Percentiles rank a stretch among this genome's conserved stretches.
These are phyloP conservation scores for Trachymyrmex cornetzi DNA, from an alignment of 1,140 invertebrate species.

Conservation along the genomic window DNA sequence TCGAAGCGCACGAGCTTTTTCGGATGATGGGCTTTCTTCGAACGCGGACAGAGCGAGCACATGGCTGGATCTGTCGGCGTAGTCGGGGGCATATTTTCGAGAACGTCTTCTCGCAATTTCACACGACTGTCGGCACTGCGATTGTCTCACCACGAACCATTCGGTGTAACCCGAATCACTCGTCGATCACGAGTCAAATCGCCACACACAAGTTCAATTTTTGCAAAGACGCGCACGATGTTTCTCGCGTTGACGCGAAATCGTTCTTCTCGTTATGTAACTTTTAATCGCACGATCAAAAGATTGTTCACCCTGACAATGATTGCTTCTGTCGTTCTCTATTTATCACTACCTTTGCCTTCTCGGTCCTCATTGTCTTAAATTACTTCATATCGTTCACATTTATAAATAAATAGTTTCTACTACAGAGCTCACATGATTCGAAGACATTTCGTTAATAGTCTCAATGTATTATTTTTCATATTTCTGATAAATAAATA, in stretches of 20 bases:
- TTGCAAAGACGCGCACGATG: conserved; percentile 1
- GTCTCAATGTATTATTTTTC: background rate
- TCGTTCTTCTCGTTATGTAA: background rate
- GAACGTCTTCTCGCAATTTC: conserved; percentile 58
- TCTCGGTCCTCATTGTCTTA: background rate
- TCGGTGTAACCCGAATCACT: background rate
- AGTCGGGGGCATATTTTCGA: conserved; percentile 83
- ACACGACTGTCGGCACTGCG: conserved; percentile 48
- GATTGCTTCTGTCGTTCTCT: conserved; percentile 33
- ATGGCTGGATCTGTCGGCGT: conserved; percentile 84
- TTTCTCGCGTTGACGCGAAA: background rate
- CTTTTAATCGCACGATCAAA: conserved; percentile 6
- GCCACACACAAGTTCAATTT: background rate
- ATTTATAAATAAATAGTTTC: background rate
- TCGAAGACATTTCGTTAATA: background rate
- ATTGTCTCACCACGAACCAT: conserved; percentile 32
- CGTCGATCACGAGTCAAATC: background rate
- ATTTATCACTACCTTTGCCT: background rate
- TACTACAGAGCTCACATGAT: background rate
- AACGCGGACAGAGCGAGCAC: conserved; percentile 88
- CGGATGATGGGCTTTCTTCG: conserved; percentile 85
- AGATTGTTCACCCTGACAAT: conserved; percentile 34
- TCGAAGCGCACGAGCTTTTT: conserved; percentile 89
- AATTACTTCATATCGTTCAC: background rate
- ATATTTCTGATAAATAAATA: background rate